phyloP scores from a whole-genome alignment of 2,888 invertebrate species.

The Plagiodera versicolora region DNA sequence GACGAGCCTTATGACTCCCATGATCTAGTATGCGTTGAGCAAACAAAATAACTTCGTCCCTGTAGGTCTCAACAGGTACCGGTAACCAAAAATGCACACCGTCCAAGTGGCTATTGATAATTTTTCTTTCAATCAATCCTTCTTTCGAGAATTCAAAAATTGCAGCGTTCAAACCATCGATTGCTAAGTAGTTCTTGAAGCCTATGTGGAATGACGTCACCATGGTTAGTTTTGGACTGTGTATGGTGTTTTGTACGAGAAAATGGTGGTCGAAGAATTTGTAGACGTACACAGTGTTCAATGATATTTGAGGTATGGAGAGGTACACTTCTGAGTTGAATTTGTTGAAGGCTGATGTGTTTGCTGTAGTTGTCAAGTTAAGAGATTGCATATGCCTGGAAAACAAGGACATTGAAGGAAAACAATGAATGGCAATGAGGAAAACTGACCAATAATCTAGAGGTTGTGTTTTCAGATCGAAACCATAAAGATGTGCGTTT shows the following conservation, averaged over 20 bases:
- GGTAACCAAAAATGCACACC: slow-evolving; percentile 48
- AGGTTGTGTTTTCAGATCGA: not conserved
- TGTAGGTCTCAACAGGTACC: slow-evolving; percentile 52
- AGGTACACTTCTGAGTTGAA: slow-evolving; percentile 41
- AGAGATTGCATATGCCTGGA: slow-evolving; percentile 42
- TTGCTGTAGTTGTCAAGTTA: slow-evolving; percentile 37
- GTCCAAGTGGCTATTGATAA: slow-evolving; percentile 43
- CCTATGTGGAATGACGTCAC: slow-evolving; percentile 49
- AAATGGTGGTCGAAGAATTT: slow-evolving; percentile 41
- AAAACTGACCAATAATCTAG: not conserved
- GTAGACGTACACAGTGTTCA: slow-evolving; percentile 41
- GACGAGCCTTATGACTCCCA: slow-evolving; percentile 40
- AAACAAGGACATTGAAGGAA: slow-evolving; percentile 11
- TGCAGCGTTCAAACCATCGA: slow-evolving; percentile 47
- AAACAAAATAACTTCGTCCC: slow-evolving; percentile 55
- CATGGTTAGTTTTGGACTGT: slow-evolving; percentile 38
- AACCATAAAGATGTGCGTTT: not conserved
- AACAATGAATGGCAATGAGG: not conserved
- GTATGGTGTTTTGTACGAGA: slow-evolving; percentile 38
- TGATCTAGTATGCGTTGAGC: slow-evolving; percentile 49
- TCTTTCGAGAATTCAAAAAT: slow-evolving; percentile 46
- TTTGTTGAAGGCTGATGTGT: slow-evolving; percentile 40
- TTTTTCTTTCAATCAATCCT: slow-evolving; percentile 36
- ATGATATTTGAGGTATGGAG: slow-evolving; percentile 44
- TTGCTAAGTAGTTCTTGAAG: slow-evolving; percentile 49